Evolutionary conservation across 2,113 vertebrate genomes (phyloP).

Genomic region (Agapornis roseicollis): DNA sequence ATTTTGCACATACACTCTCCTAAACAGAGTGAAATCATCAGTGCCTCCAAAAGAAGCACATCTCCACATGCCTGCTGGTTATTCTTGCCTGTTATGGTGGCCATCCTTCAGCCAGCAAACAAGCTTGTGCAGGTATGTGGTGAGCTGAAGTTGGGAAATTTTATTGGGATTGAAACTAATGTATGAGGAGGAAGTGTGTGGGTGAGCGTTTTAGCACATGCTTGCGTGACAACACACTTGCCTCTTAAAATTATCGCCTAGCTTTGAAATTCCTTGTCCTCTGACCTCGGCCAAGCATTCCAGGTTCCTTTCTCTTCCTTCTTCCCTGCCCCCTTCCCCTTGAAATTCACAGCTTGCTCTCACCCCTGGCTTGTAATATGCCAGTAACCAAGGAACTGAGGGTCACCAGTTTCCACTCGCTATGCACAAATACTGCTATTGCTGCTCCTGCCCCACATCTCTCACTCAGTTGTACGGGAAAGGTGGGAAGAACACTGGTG

Average conservation of each 20-base stretch:
- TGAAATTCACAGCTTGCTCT: not conserved
- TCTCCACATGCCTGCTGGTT: not conserved
- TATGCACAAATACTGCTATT: not conserved
- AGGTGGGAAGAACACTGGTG: not conserved
- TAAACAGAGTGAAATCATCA: not conserved
- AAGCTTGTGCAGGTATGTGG: not conserved
- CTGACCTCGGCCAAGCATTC: not conserved
- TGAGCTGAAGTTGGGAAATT: not conserved
- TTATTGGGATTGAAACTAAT: not conserved
- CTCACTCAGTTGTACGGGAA: no score
- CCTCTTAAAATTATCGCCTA: not conserved
- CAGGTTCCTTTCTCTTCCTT: not conserved
- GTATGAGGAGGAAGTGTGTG: not conserved
- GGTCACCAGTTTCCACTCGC: not conserved
- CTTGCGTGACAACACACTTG: not conserved
- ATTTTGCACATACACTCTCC: not conserved
- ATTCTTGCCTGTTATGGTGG: not conserved
- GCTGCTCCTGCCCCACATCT: not conserved
- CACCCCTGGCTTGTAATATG: not conserved
- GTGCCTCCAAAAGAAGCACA: not conserved
- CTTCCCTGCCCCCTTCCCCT: not conserved
- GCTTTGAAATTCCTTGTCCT: constrained; percentile 17
- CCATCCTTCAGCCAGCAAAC: not conserved
- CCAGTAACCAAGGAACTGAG: not conserved
- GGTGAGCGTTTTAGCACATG: not conserved